Evolutionary conservation across 2,888 invertebrate genomes (phyloP), one percentile per base, ranked within the genome.

Genomic region (Chouioia cunea): DNA sequence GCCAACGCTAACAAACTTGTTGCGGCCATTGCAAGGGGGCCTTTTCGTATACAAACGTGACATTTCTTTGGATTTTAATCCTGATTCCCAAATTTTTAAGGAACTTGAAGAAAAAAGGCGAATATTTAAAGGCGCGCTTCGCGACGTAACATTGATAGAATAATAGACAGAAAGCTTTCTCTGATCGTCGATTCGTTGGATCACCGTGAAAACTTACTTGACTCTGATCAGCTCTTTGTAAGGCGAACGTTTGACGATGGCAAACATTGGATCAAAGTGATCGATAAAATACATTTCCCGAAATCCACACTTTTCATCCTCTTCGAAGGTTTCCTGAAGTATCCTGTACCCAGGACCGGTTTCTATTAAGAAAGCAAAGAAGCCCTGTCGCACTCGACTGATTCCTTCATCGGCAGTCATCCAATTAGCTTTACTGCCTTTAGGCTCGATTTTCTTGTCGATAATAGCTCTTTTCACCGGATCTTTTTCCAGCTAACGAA

Each of bases 341-440:
- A 92, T 85, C 79, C 91, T 90, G 80, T 92, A 92, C 0, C 90
- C 90, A 0, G 89, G 88, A 0, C 90, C 89, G 0, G 88, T 86
- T 81, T 92, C 92, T 82, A 90, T 90, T 79, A 92, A 91, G 76
- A 92, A 92, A 1, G 91, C 92, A 77, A 91, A 92, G 36, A 91
- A 85, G 12, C 90, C 91, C 82, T 89, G 86, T 76, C 88, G 87
- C 74, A 92, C 85, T 77, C 83, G 87, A 73, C 86, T 82, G 0
- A 92, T 89, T 0, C 93, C 92, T 75, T 91, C 89, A 72, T 90
- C 89, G 76, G 91, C 86, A 0, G 88, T 78, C 85, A 90, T 89
- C 80, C 90, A 91, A 71, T 87, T 88, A 0, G 89, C 87, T 48
- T 84, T 85, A 23, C 88, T 86, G 15, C 91, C 90, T 18, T 89